phyloP scores from a whole-genome alignment of 2,797 vertebrate genomes.

The Hozukius guyotensis region DNA sequence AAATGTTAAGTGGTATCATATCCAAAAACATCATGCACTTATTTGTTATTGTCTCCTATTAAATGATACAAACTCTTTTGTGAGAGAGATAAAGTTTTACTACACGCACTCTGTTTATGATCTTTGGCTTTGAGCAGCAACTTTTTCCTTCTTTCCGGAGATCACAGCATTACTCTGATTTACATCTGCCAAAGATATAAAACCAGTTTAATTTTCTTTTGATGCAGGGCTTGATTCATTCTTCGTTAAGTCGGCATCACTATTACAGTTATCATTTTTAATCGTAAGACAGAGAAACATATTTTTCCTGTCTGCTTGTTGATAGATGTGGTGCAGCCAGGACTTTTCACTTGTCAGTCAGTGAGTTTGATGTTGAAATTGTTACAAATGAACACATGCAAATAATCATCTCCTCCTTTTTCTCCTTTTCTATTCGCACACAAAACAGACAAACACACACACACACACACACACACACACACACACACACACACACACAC shows the following conservation, averaged over 20 bases:
- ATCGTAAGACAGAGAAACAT: constrained; percentile 2
- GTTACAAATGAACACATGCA: constrained; percentile 41
- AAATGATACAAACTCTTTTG: constrained; percentile 25
- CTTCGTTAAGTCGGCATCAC: constrained; percentile 8
- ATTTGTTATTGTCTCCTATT: constrained; percentile 14
- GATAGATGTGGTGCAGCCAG: constrained; percentile 12
- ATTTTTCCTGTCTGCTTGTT: background rate
- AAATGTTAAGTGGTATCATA: background rate
- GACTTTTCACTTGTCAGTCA: constrained; percentile 28
- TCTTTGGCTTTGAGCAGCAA: constrained; percentile 21
- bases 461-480: background rate
- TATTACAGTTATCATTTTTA: constrained; percentile 2
- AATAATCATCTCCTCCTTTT: constrained; percentile 17
- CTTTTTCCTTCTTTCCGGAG: constrained; percentile 10
- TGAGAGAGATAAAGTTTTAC: constrained; percentile 49
- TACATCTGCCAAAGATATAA: constrained; percentile 43
- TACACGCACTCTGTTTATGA: background rate
- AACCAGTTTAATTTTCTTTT: constrained; percentile 4
- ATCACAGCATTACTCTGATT: constrained; percentile 39
- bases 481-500: background rate
- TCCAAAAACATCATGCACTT: background rate
- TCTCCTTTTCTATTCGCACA: constrained; percentile 1
- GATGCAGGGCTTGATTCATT: constrained; percentile 3
- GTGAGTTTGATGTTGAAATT: constrained; percentile 21
- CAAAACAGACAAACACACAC: constrained; percentile 9